Evolutionary conservation across 2,888 invertebrate genomes (phyloP).

Genomic region (Antitype chi): DNA sequence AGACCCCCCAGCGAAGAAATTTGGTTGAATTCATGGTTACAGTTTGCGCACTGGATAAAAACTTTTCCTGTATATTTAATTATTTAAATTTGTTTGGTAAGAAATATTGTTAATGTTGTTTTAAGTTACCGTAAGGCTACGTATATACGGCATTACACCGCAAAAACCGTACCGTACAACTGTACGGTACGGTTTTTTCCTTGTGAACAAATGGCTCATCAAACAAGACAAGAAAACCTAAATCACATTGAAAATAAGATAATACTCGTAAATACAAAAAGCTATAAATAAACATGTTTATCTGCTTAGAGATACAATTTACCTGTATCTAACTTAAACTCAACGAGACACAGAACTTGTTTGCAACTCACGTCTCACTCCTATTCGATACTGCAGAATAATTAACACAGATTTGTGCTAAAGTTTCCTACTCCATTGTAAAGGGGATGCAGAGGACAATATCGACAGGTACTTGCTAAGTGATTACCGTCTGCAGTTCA

Average conservation of each 20-base stretch:
- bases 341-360: conserved; percentile 16
- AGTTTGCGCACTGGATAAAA: too few relatives aligned
- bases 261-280: not conserved
- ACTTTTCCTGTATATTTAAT: too few relatives aligned
- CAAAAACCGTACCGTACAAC: too few relatives aligned
- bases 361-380: conserved; percentile 45
- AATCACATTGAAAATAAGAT: not conserved
- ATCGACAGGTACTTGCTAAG: conserved; percentile 12
- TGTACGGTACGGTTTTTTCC: too few relatives aligned
- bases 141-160: not conserved
- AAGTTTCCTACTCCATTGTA: conserved; percentile 30
- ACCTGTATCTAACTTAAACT: conserved; percentile 14
- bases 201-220: not conserved
- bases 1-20: too few relatives aligned
- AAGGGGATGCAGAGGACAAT: conserved; percentile 9
- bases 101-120: too few relatives aligned
- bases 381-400: conserved; percentile 52
- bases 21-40: too few relatives aligned
- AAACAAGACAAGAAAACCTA: not conserved
- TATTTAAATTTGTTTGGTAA: too few relatives aligned
- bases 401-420: conserved; percentile 47
- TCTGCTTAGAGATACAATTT: not conserved
- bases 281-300: too few relatives aligned
- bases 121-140: not conserved
- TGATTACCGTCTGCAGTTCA: conserved; percentile 20